Conservation (phyloP, 2,797 vertebrate genomes). For the Chrosomus eos region DNA sequence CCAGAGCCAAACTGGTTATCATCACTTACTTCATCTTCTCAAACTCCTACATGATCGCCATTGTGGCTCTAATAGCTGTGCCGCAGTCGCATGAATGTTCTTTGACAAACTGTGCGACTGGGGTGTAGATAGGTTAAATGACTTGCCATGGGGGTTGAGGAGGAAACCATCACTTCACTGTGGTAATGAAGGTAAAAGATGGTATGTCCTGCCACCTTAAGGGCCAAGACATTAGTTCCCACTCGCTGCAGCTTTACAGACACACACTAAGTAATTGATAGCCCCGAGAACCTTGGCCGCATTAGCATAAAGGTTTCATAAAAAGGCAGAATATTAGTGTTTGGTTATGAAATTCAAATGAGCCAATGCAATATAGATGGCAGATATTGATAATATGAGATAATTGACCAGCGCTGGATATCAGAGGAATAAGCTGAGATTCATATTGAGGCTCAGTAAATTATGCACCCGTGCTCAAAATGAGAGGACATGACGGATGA, state of each 20-base stretch:
- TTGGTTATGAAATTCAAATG: constrained; percentile 79
- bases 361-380: constrained; percentile 65
- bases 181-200: constrained; percentile 78
- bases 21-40: constrained; percentile 38
- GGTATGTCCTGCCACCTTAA: constrained; percentile 69
- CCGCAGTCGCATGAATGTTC: constrained; percentile 30
- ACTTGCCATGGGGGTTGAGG: constrained; percentile 76
- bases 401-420: constrained; percentile 66
- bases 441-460: constrained; percentile 63
- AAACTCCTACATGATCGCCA: constrained; percentile 26
- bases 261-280: constrained; percentile 66
- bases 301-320: constrained; percentile 71
- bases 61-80: constrained; percentile 32
- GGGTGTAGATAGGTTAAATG: constrained; percentile 76
- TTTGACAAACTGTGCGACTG: constrained; percentile 68
- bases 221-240: constrained; percentile 73
- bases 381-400: constrained; percentile 71
- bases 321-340: constrained; percentile 73
- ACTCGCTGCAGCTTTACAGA: constrained; percentile 65
- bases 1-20: constrained; percentile 24
- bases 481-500: constrained; percentile 61
- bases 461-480: constrained; percentile 61
- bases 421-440: constrained; percentile 60
- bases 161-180: constrained; percentile 74
- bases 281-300: constrained; percentile 70